These are phyloP conservation scores for Meleagris gallopavo DNA, from an alignment of 2,113 vertebrate species.

Conservation along the genomic window DNA sequence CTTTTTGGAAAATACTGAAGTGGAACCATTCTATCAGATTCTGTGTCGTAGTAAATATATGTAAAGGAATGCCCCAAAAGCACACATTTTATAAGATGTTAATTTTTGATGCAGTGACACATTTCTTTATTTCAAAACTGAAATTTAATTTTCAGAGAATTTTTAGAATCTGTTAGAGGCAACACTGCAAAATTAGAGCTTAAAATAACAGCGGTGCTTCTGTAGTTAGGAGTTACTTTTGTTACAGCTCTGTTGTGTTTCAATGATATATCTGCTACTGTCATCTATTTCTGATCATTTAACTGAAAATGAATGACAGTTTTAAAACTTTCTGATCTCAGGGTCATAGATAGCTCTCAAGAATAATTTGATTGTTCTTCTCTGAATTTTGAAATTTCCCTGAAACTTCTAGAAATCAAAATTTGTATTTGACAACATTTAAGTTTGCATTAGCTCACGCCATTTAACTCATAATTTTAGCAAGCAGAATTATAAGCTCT, in stretches of 20 bases:
- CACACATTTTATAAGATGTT: neutral
- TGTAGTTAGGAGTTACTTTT: accelerated
- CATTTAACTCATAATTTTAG: neutral
- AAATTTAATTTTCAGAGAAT: neutral
- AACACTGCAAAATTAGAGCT: neutral
- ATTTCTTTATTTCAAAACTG: neutral
- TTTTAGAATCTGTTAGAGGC: neutral
- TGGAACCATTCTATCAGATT: neutral
- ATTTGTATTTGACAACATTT: neutral
- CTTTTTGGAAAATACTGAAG: neutral
- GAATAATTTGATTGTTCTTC: neutral
- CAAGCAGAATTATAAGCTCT: neutral
- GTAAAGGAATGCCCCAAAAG: neutral
- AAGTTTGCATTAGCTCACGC: neutral
- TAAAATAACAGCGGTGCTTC: neutral
- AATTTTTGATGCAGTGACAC: neutral
- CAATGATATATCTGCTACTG: neutral
- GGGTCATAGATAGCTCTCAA: neutral
- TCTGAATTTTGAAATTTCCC: neutral
- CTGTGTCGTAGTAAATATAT: neutral
- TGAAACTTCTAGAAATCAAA: neutral
- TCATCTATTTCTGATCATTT: neutral
- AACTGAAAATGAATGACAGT: neutral
- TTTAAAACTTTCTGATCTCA: neutral
- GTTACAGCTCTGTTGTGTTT: neutral